Conservation (phyloP, 92 coral and sea anemone species). For the Parazoanthus atlanticus region DNA sequence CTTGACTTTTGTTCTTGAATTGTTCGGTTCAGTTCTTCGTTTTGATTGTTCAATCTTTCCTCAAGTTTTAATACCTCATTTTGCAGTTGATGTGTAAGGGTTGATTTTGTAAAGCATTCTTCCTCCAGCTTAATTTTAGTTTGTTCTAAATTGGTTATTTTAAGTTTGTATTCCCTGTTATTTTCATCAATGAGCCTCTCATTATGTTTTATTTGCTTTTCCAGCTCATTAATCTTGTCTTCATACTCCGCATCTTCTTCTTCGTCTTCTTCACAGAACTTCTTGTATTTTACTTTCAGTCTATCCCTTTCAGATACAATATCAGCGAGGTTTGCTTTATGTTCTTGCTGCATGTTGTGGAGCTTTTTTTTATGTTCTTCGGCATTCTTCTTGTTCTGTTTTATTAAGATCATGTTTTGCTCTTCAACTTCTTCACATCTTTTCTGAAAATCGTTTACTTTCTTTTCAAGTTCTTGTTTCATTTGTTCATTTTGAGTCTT, state of each 20-base stretch:
- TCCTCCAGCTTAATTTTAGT: neutral
- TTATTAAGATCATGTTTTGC: neutral
- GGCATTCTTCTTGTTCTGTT: neutral
- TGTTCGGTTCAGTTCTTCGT: neutral
- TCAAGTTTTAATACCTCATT: neutral
- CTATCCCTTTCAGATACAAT: slow-evolving; percentile 5
- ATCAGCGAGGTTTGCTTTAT: slow-evolving; percentile 7
- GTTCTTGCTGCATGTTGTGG: neutral
- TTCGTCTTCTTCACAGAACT: slow-evolving; percentile 5
- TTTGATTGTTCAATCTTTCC: neutral
- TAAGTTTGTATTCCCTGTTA: neutral
- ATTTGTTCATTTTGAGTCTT: neutral
- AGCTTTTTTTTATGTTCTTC: neutral
- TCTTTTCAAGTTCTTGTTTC: slow-evolving; percentile 3
- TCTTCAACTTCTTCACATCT: neutral
- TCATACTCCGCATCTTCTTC: slow-evolving; percentile 31
- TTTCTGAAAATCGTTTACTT: neutral
- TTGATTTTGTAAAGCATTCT: neutral
- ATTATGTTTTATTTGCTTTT: neutral
- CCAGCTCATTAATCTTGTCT: neutral
- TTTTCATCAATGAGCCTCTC: neutral
- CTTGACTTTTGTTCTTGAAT: slow-evolving; percentile 11
- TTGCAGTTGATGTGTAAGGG: neutral
- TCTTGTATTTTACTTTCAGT: neutral
- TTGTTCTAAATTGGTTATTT: slow-evolving; percentile 5